Evolutionary conservation across 1,140 invertebrate species (phyloP).

Genomic region (Arion vulgaris): DNA sequence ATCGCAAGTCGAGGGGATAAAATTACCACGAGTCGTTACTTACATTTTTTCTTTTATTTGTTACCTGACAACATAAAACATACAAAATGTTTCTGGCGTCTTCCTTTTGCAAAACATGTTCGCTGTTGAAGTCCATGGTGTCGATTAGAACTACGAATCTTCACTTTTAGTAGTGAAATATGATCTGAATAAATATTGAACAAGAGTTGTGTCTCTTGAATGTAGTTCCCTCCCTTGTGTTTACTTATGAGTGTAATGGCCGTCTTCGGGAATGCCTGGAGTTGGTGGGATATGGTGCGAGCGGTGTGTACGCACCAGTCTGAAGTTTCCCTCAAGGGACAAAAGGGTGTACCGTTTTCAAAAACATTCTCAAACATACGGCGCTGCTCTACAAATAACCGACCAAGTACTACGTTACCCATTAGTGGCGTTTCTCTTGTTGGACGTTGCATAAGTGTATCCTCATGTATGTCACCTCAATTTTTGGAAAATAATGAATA

Average conservation of each 20-base stretch:
- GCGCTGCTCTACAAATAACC: background rate
- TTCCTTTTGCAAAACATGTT: background rate
- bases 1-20: too few species aligned
- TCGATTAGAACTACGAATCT: background rate
- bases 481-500: too few species aligned
- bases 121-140: background rate
- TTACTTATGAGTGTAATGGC: conserved; percentile 21
- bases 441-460: too few species aligned
- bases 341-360: background rate
- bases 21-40: too few species aligned
- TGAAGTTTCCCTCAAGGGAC: background rate
- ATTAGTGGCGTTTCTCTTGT: too few species aligned
- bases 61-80: too few species aligned
- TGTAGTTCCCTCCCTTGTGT: conserved; percentile 21
- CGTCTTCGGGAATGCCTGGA: background rate
- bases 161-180: background rate
- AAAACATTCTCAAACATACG: background rate
- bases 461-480: too few species aligned
- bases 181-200: conserved; percentile 27
- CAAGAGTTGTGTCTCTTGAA: conserved; percentile 31
- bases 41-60: too few species aligned
- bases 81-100: background rate
- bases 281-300: background rate
- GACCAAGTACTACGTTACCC: background rate
- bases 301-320: background rate